Percentiles rank a stretch among this genome's conserved stretches.
Evolutionary conservation across 2,888 invertebrate genomes (phyloP).

Genomic region (Tuta absoluta): DNA sequence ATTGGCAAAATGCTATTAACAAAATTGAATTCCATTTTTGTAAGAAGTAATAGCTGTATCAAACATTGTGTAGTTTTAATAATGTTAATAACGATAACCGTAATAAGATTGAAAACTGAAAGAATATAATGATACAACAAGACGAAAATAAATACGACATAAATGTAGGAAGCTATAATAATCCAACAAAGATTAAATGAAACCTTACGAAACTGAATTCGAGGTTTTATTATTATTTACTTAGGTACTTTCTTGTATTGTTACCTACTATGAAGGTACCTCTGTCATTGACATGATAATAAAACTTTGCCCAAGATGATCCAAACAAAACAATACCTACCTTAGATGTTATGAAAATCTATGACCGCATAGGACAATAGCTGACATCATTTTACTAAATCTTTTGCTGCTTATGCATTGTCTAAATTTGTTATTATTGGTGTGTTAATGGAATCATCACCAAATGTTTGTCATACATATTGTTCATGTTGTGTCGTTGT

Average conservation of each 20-base stretch:
- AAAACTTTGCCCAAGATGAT: neutral
- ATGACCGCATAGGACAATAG: conserved; percentile 15
- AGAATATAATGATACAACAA: neutral
- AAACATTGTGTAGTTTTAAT: too few species aligned
- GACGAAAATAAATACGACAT: neutral
- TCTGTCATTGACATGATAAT: neutral
- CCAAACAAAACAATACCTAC: conserved; percentile 7
- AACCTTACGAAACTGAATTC: neutral
- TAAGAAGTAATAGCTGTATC: too few species aligned
- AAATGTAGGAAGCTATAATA: neutral
- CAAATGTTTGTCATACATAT: neutral
- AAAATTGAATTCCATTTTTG: neutral
- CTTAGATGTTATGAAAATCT: conserved; percentile 18
- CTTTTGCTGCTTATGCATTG: conserved; percentile 2
- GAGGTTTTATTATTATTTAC: neutral
- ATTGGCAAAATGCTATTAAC: neutral
- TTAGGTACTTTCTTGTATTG: too few species aligned
- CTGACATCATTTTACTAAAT: conserved; percentile 15
- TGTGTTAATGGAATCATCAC: neutral
- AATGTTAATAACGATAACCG: too few species aligned
- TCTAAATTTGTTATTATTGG: neutral
- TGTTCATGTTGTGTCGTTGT: neutral
- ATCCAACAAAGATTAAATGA: neutral
- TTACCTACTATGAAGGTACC: too few species aligned
- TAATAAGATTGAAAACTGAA: too few species aligned